Percentiles rank a stretch among this genome's conserved stretches.
phyloP scores from a whole-genome alignment of 2,888 invertebrate genomes.

The Tineola bisselliella region DNA sequence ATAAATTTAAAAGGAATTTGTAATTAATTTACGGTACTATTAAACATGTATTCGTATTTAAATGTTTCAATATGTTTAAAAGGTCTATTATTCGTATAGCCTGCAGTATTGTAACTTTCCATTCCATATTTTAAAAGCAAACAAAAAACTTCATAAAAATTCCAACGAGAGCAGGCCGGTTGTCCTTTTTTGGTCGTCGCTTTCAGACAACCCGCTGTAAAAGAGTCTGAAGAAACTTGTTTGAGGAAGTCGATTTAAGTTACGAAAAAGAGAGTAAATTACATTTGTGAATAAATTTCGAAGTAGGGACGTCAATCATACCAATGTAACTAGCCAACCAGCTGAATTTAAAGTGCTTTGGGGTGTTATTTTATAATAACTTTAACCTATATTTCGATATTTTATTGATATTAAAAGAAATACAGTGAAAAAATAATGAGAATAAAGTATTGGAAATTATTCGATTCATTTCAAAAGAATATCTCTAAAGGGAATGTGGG shows the following conservation, averaged over 20 bases:
- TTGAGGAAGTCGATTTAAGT: slow-evolving; percentile 59
- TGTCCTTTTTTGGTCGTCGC: slow-evolving; percentile 46
- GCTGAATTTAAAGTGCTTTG: not conserved
- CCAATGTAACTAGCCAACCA: not conserved
- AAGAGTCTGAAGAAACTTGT: slow-evolving; percentile 46
- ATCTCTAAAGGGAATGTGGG: slow-evolving; percentile 59
- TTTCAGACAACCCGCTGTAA: slow-evolving; percentile 34
- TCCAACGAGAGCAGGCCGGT: slow-evolving; percentile 34
- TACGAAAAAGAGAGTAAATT: slow-evolving; percentile 29
- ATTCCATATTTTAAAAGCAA: slow-evolving; percentile 40
- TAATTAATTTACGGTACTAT: not conserved
- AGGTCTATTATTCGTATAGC: not conserved
- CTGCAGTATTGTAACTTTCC: slow-evolving; percentile 29
- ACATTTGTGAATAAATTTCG: slow-evolving; percentile 14
- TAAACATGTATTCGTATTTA: too few species aligned
- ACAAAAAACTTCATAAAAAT: slow-evolving; percentile 58
- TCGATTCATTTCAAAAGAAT: slow-evolving; percentile 67
- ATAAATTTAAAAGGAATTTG: not conserved
- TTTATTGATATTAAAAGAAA: slow-evolving; percentile 16
- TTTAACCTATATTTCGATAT: not conserved
- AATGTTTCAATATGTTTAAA: not conserved
- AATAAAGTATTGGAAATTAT: slow-evolving; percentile 34
- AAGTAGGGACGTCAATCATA: slow-evolving; percentile 7
- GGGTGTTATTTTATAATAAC: not conserved
- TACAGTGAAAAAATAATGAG: not conserved